Conservation (phyloP, 1,140 invertebrate genomes). For the Hirudo medicinalis region DNA sequence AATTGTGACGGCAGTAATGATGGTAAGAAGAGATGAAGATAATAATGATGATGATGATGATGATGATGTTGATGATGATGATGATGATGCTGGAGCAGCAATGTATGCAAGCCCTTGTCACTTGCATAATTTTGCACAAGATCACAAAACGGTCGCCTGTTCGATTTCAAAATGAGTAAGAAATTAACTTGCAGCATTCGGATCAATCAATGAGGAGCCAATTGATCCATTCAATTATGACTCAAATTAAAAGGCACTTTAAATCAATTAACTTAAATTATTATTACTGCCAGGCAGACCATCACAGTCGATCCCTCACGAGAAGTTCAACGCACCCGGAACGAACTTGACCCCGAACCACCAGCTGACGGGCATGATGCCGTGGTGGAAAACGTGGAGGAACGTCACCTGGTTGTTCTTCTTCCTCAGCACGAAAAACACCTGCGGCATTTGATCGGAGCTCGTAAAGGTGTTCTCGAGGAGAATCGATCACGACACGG, state of each 20-base stretch:
- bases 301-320: neutral
- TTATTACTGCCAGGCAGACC: no score
- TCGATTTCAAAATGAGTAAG: no score
- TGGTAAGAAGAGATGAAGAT: neutral
- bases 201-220: no score
- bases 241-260: no score
- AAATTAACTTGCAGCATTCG: no score
- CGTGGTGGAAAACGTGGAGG: slow-evolving; percentile 86
- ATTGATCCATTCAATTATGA: no score
- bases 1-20: neutral
- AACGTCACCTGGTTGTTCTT: slow-evolving; percentile 83
- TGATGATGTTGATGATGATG: neutral
- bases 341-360: slow-evolving; percentile 94
- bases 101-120: no score
- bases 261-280: neutral
- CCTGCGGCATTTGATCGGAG: slow-evolving; percentile 27
- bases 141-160: no score
- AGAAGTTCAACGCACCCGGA: slow-evolving; percentile 50
- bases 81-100: neutral
- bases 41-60: neutral
- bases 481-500: no score
- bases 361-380: slow-evolving; percentile 82
- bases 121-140: no score
- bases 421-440: slow-evolving; percentile 39
- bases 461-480: no score